Evolutionary conservation across 2,113 vertebrate genomes (phyloP).

Genomic region (Ramphastos sulfuratus): DNA sequence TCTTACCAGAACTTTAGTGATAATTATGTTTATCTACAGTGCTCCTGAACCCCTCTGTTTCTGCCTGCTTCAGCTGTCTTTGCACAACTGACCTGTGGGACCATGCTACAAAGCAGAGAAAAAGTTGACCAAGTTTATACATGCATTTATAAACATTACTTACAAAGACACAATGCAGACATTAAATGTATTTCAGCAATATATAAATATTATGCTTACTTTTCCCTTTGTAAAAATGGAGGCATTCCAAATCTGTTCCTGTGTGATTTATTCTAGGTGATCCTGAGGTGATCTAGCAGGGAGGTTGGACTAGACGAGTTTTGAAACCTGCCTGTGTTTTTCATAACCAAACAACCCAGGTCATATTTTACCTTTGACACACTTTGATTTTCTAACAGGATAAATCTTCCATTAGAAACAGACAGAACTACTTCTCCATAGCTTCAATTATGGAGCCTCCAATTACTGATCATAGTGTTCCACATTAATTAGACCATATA

Average conservation of each 20-base stretch:
- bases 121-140: not conserved
- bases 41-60: not conserved
- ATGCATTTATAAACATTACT: not conserved
- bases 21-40: not conserved
- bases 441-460: not conserved
- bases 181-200: not conserved
- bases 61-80: not conserved
- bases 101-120: not conserved
- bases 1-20: not conserved
- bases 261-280: too few relatives aligned
- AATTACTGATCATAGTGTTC: not conserved
- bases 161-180: not conserved
- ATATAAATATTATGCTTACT: not conserved
- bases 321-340: not conserved
- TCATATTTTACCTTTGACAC: not conserved
- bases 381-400: not conserved
- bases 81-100: not conserved
- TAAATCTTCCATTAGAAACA: not conserved
- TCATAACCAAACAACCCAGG: not conserved
- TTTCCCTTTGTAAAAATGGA: not conserved
- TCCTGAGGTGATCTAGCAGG: too few relatives aligned
- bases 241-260: too few relatives aligned
- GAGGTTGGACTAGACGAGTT: not conserved
- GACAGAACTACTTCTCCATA: not conserved
- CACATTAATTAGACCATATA: not conserved